These are phyloP conservation scores for Ploceus nigricollis DNA, from an alignment of 2,113 vertebrate genomes.

Conservation along the genomic window DNA sequence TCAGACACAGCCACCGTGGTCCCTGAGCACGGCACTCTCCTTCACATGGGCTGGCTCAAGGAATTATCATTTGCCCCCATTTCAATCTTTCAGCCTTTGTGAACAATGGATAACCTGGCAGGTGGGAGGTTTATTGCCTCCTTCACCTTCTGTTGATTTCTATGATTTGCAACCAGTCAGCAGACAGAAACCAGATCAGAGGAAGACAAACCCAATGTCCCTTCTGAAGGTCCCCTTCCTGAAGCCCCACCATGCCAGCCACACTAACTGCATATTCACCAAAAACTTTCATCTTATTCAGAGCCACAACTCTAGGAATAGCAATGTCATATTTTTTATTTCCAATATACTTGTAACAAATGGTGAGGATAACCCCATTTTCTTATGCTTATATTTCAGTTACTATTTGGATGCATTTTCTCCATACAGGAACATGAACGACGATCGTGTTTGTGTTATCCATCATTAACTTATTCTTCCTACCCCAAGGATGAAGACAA, in stretches of 20 bases:
- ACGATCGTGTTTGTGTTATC: not conserved
- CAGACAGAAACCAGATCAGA: not conserved
- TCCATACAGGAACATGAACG: not conserved
- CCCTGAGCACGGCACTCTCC: fast-evolving
- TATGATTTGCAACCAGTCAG: fast-evolving
- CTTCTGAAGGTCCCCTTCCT: not conserved
- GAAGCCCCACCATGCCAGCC: not conserved
- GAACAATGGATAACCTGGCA: not conserved
- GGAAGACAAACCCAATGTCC: not conserved
- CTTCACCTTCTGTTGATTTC: not conserved
- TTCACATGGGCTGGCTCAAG: fast-evolving
- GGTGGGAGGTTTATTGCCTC: not conserved
- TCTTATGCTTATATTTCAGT: not conserved
- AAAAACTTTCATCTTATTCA: not conserved
- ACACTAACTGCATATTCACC: not conserved
- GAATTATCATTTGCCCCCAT: not conserved
- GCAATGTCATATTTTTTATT: not conserved
- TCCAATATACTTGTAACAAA: not conserved
- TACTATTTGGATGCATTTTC: not conserved
- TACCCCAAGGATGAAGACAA: not conserved
- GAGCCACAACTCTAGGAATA: not conserved
- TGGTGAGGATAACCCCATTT: not conserved
- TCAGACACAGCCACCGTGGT: fast-evolving
- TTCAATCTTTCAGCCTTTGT: not conserved
- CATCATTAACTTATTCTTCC: not conserved